Percentiles rank a stretch among this genome's conserved stretches.
phyloP scores from a whole-genome alignment of 2,113 vertebrate genomes.

The Columba livia region DNA sequence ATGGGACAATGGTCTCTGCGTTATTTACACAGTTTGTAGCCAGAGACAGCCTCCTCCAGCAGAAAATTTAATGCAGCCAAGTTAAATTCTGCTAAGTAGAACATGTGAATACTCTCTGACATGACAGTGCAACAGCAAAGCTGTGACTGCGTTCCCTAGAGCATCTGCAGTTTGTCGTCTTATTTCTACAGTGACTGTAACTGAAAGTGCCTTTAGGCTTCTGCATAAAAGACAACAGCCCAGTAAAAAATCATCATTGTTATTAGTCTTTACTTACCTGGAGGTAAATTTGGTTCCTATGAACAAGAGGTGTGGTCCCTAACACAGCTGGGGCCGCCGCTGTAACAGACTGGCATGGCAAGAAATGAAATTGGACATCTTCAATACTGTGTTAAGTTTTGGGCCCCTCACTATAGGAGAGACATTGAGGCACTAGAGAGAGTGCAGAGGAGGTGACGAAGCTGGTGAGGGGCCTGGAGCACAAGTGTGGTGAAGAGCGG shows the following conservation, averaged over 20 bases:
- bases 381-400: no score
- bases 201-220: background rate
- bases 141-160: background rate
- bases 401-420: no score
- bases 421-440: no score
- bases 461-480: no score
- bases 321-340: background rate
- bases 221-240: background rate
- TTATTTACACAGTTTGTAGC: background rate
- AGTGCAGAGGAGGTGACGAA: no score
- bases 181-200: background rate
- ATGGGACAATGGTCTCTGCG: background rate
- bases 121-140: background rate
- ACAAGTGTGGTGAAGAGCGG: no score
- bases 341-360: background rate
- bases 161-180: background rate
- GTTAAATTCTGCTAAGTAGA: background rate
- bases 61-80: background rate
- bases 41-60: background rate
- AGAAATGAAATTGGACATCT: background rate
- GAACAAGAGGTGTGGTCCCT: background rate
- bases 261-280: background rate
- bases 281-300: background rate
- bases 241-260: background rate
- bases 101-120: background rate